Evolutionary conservation across 2,888 invertebrate genomes (phyloP), one percentile per base, ranked within the genome.

Genomic region (Ochropleura leucogaster): DNA sequence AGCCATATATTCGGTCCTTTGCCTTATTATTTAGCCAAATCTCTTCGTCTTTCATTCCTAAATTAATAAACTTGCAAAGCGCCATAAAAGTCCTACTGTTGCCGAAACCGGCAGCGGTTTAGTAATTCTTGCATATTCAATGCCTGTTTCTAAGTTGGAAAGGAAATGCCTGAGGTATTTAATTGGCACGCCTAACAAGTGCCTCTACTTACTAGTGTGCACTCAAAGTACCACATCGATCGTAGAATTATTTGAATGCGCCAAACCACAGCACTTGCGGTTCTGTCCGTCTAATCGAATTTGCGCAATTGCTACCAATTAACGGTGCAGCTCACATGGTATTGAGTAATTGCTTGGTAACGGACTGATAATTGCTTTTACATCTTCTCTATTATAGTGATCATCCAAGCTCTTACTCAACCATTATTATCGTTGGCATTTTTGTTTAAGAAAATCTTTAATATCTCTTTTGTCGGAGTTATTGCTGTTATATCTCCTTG

Each of bases 281-380:
- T 65, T 63, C 66, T 46, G 49, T 44, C 64, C 64, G 70, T 77
- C 85, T 89, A 90, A 92, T 90, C 83, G 87, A 85, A 87, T 91
- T 91, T 89, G 87, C 87, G 89, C 90, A 91, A 92, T 91, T 87
- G 86, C 44, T 73, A 77, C 84, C 88, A 92, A 91, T 92, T 90
- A 88, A 85, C 73, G 76, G 66, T 78, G 68, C 75, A 74, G 72
- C 82, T 85, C 77, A 82, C 77, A 80, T 83, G 79, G 55, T 73
- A 77, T 72, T 80, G 66, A 78, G 78, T 77, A 71, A 84, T 82
- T 72, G 73, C 71, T 64, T 77, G 65, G 79, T 70, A 80, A 85
- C 78, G 44, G 60, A 73, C n/a, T 46, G 74, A 60, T 79, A 74
- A 85, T 74, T 72, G 72, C 67, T 68, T 74, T 79, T 51, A 77